Conservation (phyloP, 2,113 vertebrate genomes). For the Saguinus midas region DNA sequence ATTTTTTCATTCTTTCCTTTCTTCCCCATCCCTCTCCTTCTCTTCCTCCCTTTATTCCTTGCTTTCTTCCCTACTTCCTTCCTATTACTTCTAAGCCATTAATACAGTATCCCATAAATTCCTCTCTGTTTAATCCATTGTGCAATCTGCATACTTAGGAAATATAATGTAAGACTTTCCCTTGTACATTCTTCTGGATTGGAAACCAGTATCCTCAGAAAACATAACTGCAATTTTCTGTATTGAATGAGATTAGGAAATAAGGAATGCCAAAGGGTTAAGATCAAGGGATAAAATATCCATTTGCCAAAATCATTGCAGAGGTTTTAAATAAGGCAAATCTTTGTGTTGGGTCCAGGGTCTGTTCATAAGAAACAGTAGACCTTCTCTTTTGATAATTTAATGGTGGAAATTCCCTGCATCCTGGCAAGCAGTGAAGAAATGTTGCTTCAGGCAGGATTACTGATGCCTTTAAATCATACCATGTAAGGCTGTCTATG, state of each 20-base stretch:
- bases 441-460: slow-evolving; percentile 23
- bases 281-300: slow-evolving; percentile 25
- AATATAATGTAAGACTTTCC: slow-evolving; percentile 10
- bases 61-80: background rate
- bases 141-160: background rate
- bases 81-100: slow-evolving; percentile 14
- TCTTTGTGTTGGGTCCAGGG: slow-evolving; percentile 51
- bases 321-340: slow-evolving; percentile 49
- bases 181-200: slow-evolving; percentile 16
- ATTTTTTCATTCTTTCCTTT: background rate
- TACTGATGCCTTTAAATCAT: background rate
- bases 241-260: slow-evolving; percentile 25
- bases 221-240: slow-evolving; percentile 14
- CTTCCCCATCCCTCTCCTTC: too few species aligned
- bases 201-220: slow-evolving; percentile 8
- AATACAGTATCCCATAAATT: background rate
- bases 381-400: slow-evolving; percentile 53
- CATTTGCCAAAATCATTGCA: slow-evolving; percentile 44
- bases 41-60: background rate
- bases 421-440: slow-evolving; percentile 38
- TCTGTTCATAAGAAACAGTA: slow-evolving; percentile 62
- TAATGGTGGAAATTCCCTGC: slow-evolving; percentile 63
- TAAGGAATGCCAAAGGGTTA: slow-evolving; percentile 51
- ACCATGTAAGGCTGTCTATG: background rate
- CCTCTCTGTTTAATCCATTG: slow-evolving; percentile 46